Percentiles rank a stretch among this genome's conserved stretches.
Conservation (phyloP, 2,113 vertebrate species). For the Ochotona princeps region DNA sequence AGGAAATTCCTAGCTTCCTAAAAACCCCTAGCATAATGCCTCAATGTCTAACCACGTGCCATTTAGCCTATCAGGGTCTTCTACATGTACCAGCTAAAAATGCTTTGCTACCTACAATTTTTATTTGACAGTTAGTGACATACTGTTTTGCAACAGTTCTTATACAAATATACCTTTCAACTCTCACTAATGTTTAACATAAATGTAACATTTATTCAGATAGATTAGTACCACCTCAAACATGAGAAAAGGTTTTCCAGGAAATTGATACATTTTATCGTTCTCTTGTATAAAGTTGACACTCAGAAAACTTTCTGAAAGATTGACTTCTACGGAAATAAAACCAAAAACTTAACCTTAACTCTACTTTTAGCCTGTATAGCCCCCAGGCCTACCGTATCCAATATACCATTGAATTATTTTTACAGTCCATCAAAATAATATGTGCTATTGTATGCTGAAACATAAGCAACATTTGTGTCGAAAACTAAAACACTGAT, state of each 20-base stretch:
- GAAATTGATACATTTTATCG: not conserved
- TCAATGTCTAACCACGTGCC: not conserved
- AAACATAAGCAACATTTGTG: slow-evolving; percentile 36
- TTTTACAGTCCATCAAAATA: slow-evolving; percentile 13
- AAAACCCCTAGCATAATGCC: not conserved
- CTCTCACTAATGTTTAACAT: slow-evolving; percentile 22
- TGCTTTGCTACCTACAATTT: not conserved
- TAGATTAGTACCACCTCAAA: slow-evolving; percentile 48
- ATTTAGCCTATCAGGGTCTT: not conserved
- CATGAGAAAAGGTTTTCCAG: slow-evolving; percentile 18
- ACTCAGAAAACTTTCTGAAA: slow-evolving; percentile 3
- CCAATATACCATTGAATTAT: not conserved
- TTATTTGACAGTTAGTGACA: slow-evolving; percentile 34
- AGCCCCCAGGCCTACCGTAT: not conserved
- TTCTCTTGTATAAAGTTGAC: not conserved
- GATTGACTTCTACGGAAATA: slow-evolving; percentile 18
- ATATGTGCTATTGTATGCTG: not conserved
- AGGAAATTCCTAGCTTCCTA: not conserved
- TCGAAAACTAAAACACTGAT: slow-evolving; percentile 5
- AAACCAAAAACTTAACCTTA: not conserved
- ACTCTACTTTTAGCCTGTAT: not conserved
- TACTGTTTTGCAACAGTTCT: not conserved
- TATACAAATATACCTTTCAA: slow-evolving; percentile 28
- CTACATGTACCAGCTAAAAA: not conserved
- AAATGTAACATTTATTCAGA: slow-evolving; percentile 22